A percentile compares a stretch with the other conserved stretches of the same genome.
Conservation (phyloP, 1,140 invertebrate species). For the Halictus rubicundus region DNA sequence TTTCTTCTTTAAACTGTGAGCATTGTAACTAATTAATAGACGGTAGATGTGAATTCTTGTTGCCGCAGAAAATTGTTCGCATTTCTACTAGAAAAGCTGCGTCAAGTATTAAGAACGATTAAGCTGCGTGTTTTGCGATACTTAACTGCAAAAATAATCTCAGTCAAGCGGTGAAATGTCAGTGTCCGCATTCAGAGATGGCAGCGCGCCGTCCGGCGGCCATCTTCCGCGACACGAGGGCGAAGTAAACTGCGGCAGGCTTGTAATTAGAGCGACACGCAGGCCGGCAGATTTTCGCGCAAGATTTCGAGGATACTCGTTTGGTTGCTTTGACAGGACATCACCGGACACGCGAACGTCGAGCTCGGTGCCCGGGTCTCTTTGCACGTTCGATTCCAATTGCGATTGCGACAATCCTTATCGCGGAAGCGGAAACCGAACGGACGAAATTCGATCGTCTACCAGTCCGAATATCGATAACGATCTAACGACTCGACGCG, state of each 20-base stretch:
- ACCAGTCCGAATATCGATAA: too few relatives aligned
- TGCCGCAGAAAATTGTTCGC: too few relatives aligned
- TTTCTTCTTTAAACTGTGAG: too few relatives aligned
- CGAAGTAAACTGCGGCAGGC: not conserved
- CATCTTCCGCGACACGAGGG: not conserved
- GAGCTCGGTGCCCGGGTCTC: slow-evolving; percentile 6
- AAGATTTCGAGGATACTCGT: not conserved
- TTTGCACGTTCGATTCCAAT: not conserved
- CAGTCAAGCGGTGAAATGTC: too few relatives aligned
- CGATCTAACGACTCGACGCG: too few relatives aligned
- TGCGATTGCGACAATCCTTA: not conserved
- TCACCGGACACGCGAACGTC: slow-evolving; percentile 26
- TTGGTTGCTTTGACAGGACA: slow-evolving; percentile 10
- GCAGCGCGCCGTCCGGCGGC: not conserved
- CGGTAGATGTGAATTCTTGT: too few relatives aligned
- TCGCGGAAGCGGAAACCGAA: not conserved
- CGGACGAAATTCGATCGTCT: too few relatives aligned
- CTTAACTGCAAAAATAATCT: too few relatives aligned
- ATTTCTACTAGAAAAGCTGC: too few relatives aligned
- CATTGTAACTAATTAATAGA: too few relatives aligned
- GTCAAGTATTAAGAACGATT: not conserved
- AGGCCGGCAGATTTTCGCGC: not conserved
- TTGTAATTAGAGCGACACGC: not conserved
- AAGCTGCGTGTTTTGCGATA: not conserved
- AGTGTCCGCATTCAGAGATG: too few relatives aligned